phyloP scores from a whole-genome alignment of 1,140 invertebrate genomes.

The Leptinotarsa undecemlineata region DNA sequence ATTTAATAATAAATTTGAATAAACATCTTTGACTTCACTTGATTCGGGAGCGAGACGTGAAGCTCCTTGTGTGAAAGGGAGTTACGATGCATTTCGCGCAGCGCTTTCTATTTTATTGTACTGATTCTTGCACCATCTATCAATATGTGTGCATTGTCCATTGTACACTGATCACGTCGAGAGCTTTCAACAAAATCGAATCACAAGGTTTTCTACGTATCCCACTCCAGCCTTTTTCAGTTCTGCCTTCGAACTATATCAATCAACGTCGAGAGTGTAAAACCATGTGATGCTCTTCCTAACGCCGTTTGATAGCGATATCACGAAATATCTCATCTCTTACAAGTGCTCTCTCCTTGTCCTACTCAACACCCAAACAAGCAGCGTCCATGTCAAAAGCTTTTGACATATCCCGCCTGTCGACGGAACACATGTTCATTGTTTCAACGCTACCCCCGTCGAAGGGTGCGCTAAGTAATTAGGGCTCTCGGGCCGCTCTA shows the following conservation, averaged over 20 bases:
- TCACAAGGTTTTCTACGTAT: too few species aligned
- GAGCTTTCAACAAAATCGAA: too few species aligned
- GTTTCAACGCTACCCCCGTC: neutral
- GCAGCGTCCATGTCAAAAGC: neutral
- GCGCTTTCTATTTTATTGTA: neutral
- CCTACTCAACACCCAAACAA: neutral
- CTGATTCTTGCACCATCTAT: too few species aligned
- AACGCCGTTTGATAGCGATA: neutral
- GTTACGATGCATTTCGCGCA: neutral
- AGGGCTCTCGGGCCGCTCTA: neutral
- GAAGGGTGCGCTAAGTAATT: neutral
- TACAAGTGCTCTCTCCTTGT: neutral
- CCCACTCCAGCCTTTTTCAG: too few species aligned
- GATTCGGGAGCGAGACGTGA: too few species aligned
- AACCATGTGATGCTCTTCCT: neutral
- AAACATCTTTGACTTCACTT: too few species aligned
- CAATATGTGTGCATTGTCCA: too few species aligned
- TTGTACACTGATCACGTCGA: too few species aligned
- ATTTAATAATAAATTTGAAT: too few species aligned
- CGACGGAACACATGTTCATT: slow-evolving; percentile 2
- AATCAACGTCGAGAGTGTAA: neutral
- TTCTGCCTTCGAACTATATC: neutral
- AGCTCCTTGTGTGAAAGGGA: too few species aligned
- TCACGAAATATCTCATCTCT: neutral
- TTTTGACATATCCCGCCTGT: slow-evolving; percentile 2